These are phyloP conservation scores for Parasteatoda tepidariorum DNA, from an alignment of 1,140 invertebrate genomes.

Conservation along the genomic window DNA sequence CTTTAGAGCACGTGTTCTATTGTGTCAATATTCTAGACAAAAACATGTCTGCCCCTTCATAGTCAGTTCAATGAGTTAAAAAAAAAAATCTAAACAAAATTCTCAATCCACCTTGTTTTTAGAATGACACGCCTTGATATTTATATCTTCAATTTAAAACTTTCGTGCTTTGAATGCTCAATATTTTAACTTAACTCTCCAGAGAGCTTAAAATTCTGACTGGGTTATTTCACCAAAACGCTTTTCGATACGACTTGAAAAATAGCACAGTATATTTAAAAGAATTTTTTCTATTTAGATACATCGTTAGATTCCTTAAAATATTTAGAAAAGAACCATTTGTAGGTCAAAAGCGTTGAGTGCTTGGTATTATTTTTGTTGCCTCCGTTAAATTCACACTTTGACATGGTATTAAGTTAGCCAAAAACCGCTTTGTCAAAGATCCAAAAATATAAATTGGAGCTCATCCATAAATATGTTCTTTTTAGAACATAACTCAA, in stretches of 20 bases:
- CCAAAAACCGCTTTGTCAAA: slow-evolving; percentile 36
- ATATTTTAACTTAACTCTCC: slow-evolving; percentile 36
- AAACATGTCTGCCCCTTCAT: not conserved
- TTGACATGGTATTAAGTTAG: slow-evolving; percentile 34
- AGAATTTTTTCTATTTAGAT: not conserved
- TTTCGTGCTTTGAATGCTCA: slow-evolving; percentile 38
- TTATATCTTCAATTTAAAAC: slow-evolving; percentile 52
- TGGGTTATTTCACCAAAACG: slow-evolving; percentile 4
- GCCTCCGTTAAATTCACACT: not conserved
- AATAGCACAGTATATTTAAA: not conserved
- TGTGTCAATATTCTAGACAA: slow-evolving; percentile 26
- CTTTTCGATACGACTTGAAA: not conserved
- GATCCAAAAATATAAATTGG: slow-evolving; percentile 47
- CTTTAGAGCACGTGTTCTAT: not conserved
- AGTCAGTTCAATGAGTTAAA: not conserved
- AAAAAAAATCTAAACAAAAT: slow-evolving; percentile 2
- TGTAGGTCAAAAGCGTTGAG: not conserved
- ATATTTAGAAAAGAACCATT: not conserved
- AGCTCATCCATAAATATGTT: slow-evolving; percentile 36
- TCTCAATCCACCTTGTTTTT: not conserved
- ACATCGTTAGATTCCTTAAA: not conserved
- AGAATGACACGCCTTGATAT: not conserved
- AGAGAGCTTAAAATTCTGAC: slow-evolving; percentile 23
- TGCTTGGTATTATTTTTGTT: slow-evolving; percentile 10
- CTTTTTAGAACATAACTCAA: not conserved